Evolutionary conservation across 2,888 invertebrate genomes (phyloP).

Genomic region (Heteromyza rotundicornis): DNA sequence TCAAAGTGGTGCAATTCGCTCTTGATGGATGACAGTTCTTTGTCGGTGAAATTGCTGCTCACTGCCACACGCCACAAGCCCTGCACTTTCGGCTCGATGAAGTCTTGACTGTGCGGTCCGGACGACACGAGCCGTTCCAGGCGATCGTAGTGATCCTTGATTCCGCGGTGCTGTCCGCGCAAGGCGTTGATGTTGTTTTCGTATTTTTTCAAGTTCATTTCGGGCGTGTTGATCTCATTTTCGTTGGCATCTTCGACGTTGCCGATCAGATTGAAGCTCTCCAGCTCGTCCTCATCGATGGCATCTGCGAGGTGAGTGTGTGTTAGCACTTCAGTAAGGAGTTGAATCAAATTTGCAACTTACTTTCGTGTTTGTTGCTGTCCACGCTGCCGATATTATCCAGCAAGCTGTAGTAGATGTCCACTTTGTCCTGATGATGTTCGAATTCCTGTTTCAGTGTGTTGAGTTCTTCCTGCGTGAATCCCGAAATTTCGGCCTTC

Average conservation of each 20-base stretch:
- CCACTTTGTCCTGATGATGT: conserved; percentile 92
- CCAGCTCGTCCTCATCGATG: conserved; percentile 75
- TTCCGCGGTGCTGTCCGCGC: conserved; percentile 75
- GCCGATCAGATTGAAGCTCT: conserved; percentile 74
- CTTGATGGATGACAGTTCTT: conserved; percentile 83
- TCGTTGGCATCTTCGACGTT: conserved; percentile 65
- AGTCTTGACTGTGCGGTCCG: conserved; percentile 82
- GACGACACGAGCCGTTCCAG: conserved; percentile 76
- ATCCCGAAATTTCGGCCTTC: conserved; percentile 88
- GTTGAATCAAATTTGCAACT: conserved; percentile 35
- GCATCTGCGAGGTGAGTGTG: conserved; percentile 66
- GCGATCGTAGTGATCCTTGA: conserved; percentile 81
- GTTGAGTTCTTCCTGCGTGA: conserved; percentile 80
- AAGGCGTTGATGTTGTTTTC: conserved; percentile 74
- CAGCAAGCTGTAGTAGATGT: conserved; percentile 84
- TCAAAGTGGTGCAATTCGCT: conserved; percentile 83
- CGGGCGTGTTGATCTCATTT: conserved; percentile 63
- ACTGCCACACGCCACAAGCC: conserved; percentile 85
- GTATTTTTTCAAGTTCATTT: conserved; percentile 63
- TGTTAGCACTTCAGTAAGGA: neutral
- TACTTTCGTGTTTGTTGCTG: conserved; percentile 72
- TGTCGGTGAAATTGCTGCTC: conserved; percentile 78
- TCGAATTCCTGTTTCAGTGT: conserved; percentile 86
- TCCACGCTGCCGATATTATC: conserved; percentile 69
- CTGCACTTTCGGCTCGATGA: conserved; percentile 89